Evolutionary conservation across 2,797 vertebrate species (phyloP), one percentile per base, ranked within the genome.

Genomic region (Microctenopoma lineatum): DNA sequence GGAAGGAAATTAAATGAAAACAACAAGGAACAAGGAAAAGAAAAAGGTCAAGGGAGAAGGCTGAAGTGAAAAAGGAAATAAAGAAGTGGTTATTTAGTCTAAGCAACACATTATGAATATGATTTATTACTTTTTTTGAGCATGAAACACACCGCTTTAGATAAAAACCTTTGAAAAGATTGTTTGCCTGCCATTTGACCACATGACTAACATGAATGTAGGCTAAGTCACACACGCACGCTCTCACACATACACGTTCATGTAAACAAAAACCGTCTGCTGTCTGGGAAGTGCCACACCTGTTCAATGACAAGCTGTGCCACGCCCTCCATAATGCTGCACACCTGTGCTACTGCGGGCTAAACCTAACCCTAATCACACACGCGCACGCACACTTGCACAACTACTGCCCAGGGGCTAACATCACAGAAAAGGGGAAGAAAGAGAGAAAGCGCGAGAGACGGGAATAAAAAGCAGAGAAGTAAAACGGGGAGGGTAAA

Each of bases 231-330:
- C 57, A 54, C 65, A 50, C 64, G 26, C 44, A n/a, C 70, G 13
- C 76, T 41, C 47, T 5, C 61, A 29, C 63, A 70, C 70, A 59
- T 44, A 81, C 82, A 84, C 63, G 55, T 48, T 55, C 82, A 69
- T 89, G 84, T 89, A 88, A 89, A 89, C 90, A 90, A 87, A 86
- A 89, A 86, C 75, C 78, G 75, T 86, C 85, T 84, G 84, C 86
- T 85, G 85, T 89, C 89, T 90, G 86, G 83, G 86, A 92, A 88
- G 83, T 85, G 77, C 85, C 89, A 92, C 91, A 92, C 90, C 90
- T 92, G 91, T 88, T 89, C 80, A 87, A 81, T 89, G 85, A 91
- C 89, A 89, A 87, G 83, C 80, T 66, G 58, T 25, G 82, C 91
- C 91, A 88, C 90, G 73, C 91, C 91, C 88, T 92, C 89, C 61